Evolutionary conservation across 2,888 invertebrate species (phyloP).

Genomic region (Chaetoderma sp.): DNA sequence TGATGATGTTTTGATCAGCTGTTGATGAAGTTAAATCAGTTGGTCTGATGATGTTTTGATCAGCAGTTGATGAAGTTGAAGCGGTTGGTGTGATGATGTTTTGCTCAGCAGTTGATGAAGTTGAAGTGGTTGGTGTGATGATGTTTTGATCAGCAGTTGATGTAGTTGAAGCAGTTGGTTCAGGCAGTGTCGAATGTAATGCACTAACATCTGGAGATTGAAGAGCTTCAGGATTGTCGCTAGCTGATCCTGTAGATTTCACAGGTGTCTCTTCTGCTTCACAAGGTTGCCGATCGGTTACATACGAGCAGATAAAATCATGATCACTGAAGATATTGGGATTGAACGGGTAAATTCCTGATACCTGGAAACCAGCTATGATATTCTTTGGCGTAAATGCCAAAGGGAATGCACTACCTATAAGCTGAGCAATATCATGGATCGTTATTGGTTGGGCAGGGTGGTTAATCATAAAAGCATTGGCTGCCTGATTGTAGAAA

Average conservation of each 20-base stretch:
- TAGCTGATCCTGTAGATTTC: no score
- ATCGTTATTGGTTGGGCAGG: conserved; percentile 17
- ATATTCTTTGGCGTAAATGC: conserved; percentile 18
- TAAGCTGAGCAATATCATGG: conserved; percentile 13
- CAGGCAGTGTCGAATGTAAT: no score
- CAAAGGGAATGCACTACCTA: conserved; percentile 7
- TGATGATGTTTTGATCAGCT: background rate
- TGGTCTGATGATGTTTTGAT: background rate
- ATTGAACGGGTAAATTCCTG: conserved; percentile 20
- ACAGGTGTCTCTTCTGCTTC: background rate
- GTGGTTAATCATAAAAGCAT: conserved; percentile 7
- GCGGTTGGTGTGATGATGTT: no score
- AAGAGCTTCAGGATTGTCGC: no score
- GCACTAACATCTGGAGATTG: no score
- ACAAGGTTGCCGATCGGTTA: background rate
- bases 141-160: no score
- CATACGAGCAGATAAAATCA: background rate
- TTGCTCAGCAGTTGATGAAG: no score
- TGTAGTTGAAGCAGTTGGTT: no score
- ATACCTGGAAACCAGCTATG: conserved; percentile 12
- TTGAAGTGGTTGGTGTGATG: no score
- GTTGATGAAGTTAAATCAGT: background rate
- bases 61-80: no score
- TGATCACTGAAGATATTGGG: background rate
- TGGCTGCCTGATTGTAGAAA: conserved; percentile 22